These are phyloP conservation scores for Dasyurus viverrinus DNA, from an alignment of 2,113 vertebrate species.

Conservation along the genomic window DNA sequence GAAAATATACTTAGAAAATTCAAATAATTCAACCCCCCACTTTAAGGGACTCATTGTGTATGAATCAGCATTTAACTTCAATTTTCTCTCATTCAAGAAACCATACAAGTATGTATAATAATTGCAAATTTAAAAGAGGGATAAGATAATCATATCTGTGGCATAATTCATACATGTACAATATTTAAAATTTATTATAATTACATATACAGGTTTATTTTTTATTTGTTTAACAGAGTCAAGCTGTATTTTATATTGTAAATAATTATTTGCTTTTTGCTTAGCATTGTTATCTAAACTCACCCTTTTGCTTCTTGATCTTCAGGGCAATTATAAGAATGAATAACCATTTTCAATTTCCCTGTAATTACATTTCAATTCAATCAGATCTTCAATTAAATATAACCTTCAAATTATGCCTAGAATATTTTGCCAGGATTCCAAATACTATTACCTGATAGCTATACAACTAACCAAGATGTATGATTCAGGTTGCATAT, in stretches of 20 bases:
- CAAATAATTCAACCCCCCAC: background rate
- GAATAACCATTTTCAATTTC: background rate
- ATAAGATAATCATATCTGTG: background rate
- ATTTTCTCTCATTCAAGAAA: background rate
- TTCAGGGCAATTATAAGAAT: slow-evolving; percentile 7
- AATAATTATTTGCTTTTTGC: slow-evolving; percentile 11
- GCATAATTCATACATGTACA: background rate
- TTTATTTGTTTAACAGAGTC: background rate
- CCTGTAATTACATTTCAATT: background rate
- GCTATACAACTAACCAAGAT: background rate
- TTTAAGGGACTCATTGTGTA: background rate
- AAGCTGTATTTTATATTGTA: background rate
- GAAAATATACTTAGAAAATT: background rate
- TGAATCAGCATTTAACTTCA: background rate
- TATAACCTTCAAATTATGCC: background rate
- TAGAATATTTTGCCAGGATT: background rate
- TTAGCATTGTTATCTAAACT: background rate
- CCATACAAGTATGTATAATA: background rate
- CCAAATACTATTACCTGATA: background rate
- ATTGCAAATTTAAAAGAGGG: background rate
- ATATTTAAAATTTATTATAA: background rate
- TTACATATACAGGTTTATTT: background rate
- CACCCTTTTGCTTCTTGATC: background rate
- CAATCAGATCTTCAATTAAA: background rate
- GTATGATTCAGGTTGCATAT: background rate